phyloP scores from a whole-genome alignment of 2,797 vertebrate genomes.

The Podarcis siculus region DNA sequence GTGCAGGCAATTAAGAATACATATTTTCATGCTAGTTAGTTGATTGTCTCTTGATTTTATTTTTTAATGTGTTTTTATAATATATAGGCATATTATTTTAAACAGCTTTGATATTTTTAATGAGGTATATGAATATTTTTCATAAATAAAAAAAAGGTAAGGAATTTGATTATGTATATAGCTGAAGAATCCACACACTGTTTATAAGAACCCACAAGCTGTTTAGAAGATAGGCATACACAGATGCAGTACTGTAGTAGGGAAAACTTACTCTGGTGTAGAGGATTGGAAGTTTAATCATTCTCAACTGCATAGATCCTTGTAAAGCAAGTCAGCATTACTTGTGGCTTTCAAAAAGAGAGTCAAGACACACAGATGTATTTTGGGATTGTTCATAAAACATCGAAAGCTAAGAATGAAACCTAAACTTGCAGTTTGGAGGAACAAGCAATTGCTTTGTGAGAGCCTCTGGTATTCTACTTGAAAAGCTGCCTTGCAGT shows the following conservation, averaged over 20 bases:
- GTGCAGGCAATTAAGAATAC: too few relatives aligned
- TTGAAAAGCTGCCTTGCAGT: slow-evolving; percentile 25
- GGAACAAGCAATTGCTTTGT: background rate
- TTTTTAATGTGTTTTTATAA: too few relatives aligned
- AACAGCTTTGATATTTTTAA: background rate
- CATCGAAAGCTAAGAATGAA: slow-evolving; percentile 46
- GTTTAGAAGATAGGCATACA: background rate
- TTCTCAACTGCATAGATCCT: background rate
- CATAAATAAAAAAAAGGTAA: background rate
- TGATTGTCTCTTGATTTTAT: too few relatives aligned
- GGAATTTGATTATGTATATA: background rate
- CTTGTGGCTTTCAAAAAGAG: background rate
- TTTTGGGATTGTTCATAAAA: background rate
- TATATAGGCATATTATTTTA: too few relatives aligned
- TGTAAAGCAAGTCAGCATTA: background rate
- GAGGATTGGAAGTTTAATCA: slow-evolving; percentile 5
- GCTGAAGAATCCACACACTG: background rate
- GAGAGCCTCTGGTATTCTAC: slow-evolving; percentile 3
- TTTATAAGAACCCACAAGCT: too few relatives aligned
- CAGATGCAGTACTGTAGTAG: background rate
- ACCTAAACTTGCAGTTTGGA: slow-evolving; percentile 15
- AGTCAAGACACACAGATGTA: background rate
- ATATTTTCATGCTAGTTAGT: too few relatives aligned
- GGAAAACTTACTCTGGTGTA: background rate
- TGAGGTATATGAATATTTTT: background rate